A percentile compares a stretch with the other conserved stretches of the same genome.
Evolutionary conservation across 2,797 vertebrate species (phyloP).

Genomic region (Rallus crepitans): DNA sequence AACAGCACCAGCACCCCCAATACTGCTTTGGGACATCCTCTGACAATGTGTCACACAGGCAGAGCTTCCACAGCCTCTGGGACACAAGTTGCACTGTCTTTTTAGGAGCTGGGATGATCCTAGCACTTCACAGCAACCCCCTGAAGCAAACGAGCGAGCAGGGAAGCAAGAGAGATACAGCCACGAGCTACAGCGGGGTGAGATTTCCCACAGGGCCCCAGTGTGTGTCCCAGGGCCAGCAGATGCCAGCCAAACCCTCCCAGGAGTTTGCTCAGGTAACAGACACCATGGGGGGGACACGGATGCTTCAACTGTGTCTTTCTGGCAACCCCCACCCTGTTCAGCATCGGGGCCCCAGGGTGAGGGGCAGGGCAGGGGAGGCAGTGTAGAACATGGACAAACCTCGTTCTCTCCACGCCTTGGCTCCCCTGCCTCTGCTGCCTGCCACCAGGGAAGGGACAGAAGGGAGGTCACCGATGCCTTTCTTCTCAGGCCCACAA

Average conservation of each 20-base stretch:
- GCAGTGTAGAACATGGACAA: background rate
- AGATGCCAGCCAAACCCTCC: background rate
- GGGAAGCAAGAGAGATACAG: background rate
- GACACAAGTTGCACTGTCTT: background rate
- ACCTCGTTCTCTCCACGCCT: background rate
- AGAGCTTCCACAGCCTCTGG: background rate
- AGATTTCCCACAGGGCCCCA: background rate
- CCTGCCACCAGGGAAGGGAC: background rate
- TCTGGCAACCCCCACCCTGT: background rate
- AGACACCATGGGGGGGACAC: background rate
- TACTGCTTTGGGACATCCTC: background rate
- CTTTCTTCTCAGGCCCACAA: background rate
- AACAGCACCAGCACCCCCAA: background rate
- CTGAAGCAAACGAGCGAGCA: conserved; percentile 32
- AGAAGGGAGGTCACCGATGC: background rate
- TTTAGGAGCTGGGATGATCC: conserved; percentile 19
- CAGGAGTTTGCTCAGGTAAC: too few species aligned
- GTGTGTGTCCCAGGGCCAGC: background rate
- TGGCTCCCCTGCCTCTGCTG: background rate
- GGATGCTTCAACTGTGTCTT: background rate
- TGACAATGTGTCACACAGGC: background rate
- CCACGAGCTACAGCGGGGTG: background rate
- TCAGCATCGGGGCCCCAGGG: background rate
- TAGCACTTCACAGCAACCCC: conserved; percentile 11
- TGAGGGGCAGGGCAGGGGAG: background rate